Base-by-base conservation (phyloP, 2,797 vertebrate species). In the Pelochelys cantorii region DNA sequence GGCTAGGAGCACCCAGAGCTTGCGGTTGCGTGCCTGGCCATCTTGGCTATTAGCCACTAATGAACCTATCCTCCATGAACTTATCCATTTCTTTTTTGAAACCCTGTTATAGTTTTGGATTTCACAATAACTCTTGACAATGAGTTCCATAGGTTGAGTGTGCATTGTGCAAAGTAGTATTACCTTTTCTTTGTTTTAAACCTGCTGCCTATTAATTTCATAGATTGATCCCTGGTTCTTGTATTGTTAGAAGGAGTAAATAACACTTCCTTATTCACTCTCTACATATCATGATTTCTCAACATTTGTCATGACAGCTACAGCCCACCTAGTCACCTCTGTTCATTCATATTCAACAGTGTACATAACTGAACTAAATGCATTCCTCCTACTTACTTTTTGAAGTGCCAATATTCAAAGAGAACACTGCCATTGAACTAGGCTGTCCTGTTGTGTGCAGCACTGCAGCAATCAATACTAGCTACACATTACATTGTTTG, bases 401-500 rank as follows among this genome's bases (percentile, higher is more conserved):
- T 22, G 7, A 59, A 88, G n/a, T 7, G 7, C 54, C 11, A 34
- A 25, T 42, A 53, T 86, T 18, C 14, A 31, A 37, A 78, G 82
- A 59, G 8, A 18, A 54, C 2, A 37, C 31, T 77, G 82, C 42
- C 42, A 48, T 2, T 59, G 57, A 42, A 5, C 0, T 78, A 56
- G 1, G 8, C 83, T 71, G 34, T 11, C 7, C 5, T 31, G 27
- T 3, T 42, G 23, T 27, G 71, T 17, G 27, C 10, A 9, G 8
- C 5, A 7, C 71, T 88, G 84, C 53, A 17, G 7, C 18, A 1
- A 0, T 23, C 56, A 1, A 0, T 12, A 1, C 31, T 56, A 74
- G 31, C 59, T 71, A 34, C 7, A 5, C 17, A 42, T 27, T 3
- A 23, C 20, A 23, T 59, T 15, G 7, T 31, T 42, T 0, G 0